Evolutionary conservation across 2,888 invertebrate genomes (phyloP), one percentile per base, ranked within the genome.

Genomic region (Zonitis immaculata): DNA sequence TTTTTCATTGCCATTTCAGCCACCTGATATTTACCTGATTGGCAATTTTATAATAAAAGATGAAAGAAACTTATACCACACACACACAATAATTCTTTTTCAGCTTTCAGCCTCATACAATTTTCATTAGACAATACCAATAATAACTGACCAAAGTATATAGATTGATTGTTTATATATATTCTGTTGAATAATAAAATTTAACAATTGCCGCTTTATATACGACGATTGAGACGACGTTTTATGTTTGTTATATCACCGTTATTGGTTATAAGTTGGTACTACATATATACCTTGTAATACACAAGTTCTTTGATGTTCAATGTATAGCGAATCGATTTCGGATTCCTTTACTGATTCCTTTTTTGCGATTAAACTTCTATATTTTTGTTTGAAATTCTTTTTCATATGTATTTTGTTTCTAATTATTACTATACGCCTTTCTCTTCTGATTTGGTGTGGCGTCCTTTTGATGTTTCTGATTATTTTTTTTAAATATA

Each of bases 1-100:
- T n/a, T 70, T 70, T 67, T 65, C 67, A 61, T 70, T 66, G 70
- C 70, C 73, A 68, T 74, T 74, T 74, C 70, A 71, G 70, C 72
- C 75, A 74, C 75, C 74, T 74, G 74, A 76, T 75, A n/a, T n/a
- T n/a, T n/a, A n/a, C n/a, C n/a, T n/a, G n/a, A n/a, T n/a, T n/a
- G n/a, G n/a, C n/a, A n/a, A n/a, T n/a, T n/a, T n/a, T n/a, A n/a
- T n/a, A n/a, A n/a, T n/a, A n/a, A n/a, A n/a, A n/a, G n/a, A n/a
- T n/a, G n/a, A n/a, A n/a, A n/a, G n/a, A n/a, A n/a, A n/a, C n/a
- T n/a, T n/a, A n/a, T n/a, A n/a, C n/a, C n/a, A n/a, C n/a, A n/a
- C n/a, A n/a, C n/a, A n/a, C n/a, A n/a, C n/a, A n/a, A n/a, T n/a
- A n/a, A n/a, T n/a, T n/a, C n/a, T n/a, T n/a, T n/a, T n/a, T n/a